Conservation (phyloP, 2,113 vertebrate species). For the Lampris incognitus region DNA sequence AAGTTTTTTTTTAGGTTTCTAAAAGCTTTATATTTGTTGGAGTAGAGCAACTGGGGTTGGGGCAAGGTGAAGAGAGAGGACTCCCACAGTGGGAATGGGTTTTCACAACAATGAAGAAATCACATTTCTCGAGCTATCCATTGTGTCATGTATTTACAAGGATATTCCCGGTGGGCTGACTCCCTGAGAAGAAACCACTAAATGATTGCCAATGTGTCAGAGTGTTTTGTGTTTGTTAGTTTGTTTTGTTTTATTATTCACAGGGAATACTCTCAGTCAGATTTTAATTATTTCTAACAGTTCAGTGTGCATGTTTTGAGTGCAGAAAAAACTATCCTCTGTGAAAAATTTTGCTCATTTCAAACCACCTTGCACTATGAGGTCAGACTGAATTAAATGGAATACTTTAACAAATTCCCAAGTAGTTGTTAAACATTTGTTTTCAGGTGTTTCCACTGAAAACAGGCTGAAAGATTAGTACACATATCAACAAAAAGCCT, state of each 20-base stretch:
- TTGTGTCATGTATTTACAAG: slow-evolving; percentile 31
- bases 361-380: background rate
- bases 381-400: background rate
- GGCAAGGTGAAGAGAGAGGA: slow-evolving; percentile 31
- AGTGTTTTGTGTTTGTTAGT: background rate
- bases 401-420: too few species aligned
- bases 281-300: slow-evolving; percentile 24
- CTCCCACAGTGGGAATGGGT: slow-evolving; percentile 34
- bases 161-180: slow-evolving; percentile 27
- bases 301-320: slow-evolving; percentile 19
- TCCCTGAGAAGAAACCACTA: slow-evolving; percentile 3
- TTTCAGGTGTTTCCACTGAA: background rate
- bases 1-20: slow-evolving; percentile 16
- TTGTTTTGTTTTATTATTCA: too few species aligned
- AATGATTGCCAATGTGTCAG: slow-evolving; percentile 16
- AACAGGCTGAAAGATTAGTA: background rate
- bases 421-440: background rate
- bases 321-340: background rate
- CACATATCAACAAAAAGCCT: too few species aligned
- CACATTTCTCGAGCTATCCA: slow-evolving; percentile 29
- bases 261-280: background rate
- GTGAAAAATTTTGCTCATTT: too few species aligned
- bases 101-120: slow-evolving; percentile 53
- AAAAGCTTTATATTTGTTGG: slow-evolving; percentile 26
- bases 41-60: slow-evolving; percentile 21